Percentiles rank a stretch among this genome's conserved stretches.
These are phyloP conservation scores for Orcinus orca DNA, from an alignment of 2,113 vertebrate species.

Conservation along the genomic window DNA sequence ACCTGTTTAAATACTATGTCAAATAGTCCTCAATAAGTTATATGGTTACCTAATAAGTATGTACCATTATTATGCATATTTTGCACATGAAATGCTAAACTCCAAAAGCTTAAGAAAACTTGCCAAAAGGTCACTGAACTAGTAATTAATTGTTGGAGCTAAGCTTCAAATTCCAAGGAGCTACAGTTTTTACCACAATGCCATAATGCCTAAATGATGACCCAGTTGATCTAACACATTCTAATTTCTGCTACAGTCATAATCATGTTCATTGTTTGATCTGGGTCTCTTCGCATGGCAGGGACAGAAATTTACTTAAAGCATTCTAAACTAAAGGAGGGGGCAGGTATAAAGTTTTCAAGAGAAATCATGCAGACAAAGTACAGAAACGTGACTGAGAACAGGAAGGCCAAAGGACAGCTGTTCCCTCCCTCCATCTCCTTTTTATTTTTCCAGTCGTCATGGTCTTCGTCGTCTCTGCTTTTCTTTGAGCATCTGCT, in stretches of 20 bases:
- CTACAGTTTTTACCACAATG: neutral
- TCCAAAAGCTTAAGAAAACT: neutral
- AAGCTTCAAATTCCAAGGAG: neutral
- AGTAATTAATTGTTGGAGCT: neutral
- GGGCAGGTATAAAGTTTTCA: neutral
- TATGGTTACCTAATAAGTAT: neutral
- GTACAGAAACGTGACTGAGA: neutral
- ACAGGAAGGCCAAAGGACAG: accelerated
- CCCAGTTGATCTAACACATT: neutral
- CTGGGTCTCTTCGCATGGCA: neutral
- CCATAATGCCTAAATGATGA: neutral
- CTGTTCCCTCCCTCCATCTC: neutral
- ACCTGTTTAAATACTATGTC: neutral
- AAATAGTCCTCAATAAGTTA: neutral
- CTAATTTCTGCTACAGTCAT: neutral
- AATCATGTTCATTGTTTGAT: neutral
- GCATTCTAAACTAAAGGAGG: neutral
- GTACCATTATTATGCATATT: neutral
- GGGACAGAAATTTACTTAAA: neutral
- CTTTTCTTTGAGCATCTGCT: neutral
- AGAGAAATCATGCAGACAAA: neutral
- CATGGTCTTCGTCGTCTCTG: neutral
- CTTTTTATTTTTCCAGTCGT: neutral
- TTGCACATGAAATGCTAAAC: neutral
- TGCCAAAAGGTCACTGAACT: neutral